Conservation (phyloP, 2,797 vertebrate species). For the Geotrypetes seraphini region DNA sequence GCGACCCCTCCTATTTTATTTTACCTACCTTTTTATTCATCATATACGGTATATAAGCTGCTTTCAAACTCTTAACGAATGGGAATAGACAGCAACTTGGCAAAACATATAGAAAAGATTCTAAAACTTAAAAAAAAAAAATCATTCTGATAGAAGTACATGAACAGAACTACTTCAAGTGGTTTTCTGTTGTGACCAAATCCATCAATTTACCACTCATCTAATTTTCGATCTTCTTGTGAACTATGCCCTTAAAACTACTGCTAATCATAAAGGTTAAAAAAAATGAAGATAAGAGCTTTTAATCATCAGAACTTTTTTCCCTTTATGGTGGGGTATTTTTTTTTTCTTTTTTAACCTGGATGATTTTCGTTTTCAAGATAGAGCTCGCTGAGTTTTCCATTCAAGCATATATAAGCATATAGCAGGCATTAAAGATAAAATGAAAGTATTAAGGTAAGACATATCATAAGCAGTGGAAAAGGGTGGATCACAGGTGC, state of each 20-base stretch:
- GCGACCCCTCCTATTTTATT: too few species aligned
- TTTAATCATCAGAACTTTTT: constrained; percentile 5
- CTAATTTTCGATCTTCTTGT: constrained; percentile 6
- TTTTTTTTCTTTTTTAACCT: neutral
- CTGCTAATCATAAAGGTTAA: constrained; percentile 10
- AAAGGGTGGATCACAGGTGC: too few species aligned
- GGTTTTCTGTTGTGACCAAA: constrained; percentile 10
- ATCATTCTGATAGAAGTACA: constrained; percentile 21
- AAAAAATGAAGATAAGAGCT: constrained; percentile 10
- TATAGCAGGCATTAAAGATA: too few species aligned
- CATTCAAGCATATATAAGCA: too few species aligned
- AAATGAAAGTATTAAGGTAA: too few species aligned
- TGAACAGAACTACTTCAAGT: constrained; percentile 10
- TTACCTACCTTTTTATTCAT: too few species aligned
- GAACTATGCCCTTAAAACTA: constrained; percentile 16
- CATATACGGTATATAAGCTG: constrained; percentile 2
- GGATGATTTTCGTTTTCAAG: constrained; percentile 2
- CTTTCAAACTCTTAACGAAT: constrained; percentile 30
- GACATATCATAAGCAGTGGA: too few species aligned
- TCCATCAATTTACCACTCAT: constrained; percentile 16
- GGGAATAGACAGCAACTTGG: too few species aligned
- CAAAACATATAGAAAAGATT: constrained; percentile 25
- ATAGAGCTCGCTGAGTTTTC: too few species aligned
- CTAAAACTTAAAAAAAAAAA: constrained; percentile 6
- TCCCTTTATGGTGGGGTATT: neutral